phyloP scores from a whole-genome alignment of 2,113 vertebrate genomes.

The Eidolon helvum region DNA sequence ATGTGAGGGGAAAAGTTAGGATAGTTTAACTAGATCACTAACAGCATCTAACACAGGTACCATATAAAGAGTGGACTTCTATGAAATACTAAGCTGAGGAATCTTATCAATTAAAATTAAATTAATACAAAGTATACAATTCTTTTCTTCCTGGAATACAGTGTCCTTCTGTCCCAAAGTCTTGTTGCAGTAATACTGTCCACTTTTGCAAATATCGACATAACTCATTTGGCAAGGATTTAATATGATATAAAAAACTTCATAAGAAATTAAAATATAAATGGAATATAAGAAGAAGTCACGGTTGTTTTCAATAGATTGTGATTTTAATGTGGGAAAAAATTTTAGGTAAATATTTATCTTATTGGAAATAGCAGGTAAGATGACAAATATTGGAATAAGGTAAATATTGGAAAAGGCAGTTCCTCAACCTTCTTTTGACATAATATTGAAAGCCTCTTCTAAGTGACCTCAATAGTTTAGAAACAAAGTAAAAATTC shows the following conservation, averaged over 20 bases:
- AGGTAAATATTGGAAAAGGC: neutral
- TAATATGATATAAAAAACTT: neutral
- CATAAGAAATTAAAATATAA: conserved; percentile 5
- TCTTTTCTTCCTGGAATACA: neutral
- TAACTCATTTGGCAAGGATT: neutral
- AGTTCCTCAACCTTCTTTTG: neutral
- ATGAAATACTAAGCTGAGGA: neutral
- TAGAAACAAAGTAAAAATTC: neutral
- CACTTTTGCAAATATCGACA: neutral
- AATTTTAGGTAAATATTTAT: neutral
- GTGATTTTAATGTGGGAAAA: neutral
- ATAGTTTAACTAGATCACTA: neutral
- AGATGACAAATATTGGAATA: too few relatives aligned
- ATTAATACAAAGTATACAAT: neutral
- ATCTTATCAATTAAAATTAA: neutral
- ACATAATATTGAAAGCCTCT: neutral
- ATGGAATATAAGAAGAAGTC: neutral
- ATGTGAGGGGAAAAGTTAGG: neutral
- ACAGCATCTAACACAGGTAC: neutral
- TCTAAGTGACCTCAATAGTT: neutral
- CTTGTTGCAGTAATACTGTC: neutral
- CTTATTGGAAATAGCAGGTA: neutral
- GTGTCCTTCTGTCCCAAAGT: neutral
- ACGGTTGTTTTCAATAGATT: neutral
- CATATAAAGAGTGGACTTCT: neutral